Base-by-base conservation (phyloP, 2,797 vertebrate genomes). In the Microctenopoma lineatum region DNA sequence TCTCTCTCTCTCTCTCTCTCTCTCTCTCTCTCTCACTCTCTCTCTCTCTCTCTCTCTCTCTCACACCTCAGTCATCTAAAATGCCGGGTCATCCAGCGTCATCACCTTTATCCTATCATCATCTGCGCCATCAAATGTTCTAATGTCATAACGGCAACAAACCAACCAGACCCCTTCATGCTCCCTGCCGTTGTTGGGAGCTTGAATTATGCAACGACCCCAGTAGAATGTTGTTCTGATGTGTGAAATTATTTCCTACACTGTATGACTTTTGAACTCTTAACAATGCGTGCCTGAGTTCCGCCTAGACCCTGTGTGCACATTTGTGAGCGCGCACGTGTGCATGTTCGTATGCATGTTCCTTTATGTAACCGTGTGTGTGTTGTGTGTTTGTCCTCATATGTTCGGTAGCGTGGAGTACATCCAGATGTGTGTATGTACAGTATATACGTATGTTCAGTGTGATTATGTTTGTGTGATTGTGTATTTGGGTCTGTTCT, bases 191-290 rank as follows among this genome's bases (percentile, higher is more conserved):
- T 86, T 70, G 90, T 84, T 68, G 87, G 92, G 93, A 92, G 92
- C 91, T 92, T 90, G 90, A 93, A 90, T 93, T 94, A 94, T 94
- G 93, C 92, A 94, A 94, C 90, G 92, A 95, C 93, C 93, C 93
- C 91, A 90, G 90, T 93, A 94, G 93, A 94, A 94, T 94, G 92
- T 94, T 92, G 86, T 94, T 93, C 90, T 91, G 89, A 93, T 82
- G 90, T 93, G 90, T 89, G 90, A 90, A 91, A 84, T 90, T 82
- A 91, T 94, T 91, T 93, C 92, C 90, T 93, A 87, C 90, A 88
- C 91, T 88, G 89, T 91, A 84, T 88, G 90, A 93, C 90, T 90
- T 93, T 91, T 89, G 73, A 91, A 91, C 87, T 90, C 88, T 90
- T 86, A 83, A 34, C 64, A 62, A 90, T 61, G 89, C 70, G 87